Base-by-base conservation (phyloP, 2,797 vertebrate species). In the Cheirogaleus major region DNA sequence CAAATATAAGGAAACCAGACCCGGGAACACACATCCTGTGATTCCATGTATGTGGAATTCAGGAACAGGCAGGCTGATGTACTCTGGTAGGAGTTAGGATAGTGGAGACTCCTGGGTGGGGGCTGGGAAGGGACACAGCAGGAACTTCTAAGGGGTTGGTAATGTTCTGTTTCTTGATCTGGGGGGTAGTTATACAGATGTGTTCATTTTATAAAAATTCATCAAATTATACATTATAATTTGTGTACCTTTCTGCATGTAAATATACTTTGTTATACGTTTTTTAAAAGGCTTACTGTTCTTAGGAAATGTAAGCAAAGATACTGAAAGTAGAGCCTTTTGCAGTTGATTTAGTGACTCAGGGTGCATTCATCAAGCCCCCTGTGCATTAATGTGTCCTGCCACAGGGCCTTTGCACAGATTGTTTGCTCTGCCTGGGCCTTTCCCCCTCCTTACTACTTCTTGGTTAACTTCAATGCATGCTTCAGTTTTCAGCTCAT, bases 91-190 rank as follows among this genome's bases (percentile, higher is more conserved):
- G 43, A 50, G 57, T 50, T 25, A 48, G 38, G 35, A 48, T 9
- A 41, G 65, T 1, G 0, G 7, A 61, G 8, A 13, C 30, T 2
- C 59, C 41, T 5, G 70, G 52, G 8, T 57, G 1, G 17, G 2
- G 10, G 3, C 17, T 25, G 9, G 13, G n/a, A n/a, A 5, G 22
- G n/a, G 9, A 0, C n/a, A 50, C 14, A 9, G 2, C 4, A 0
- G 72, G 35, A n/a, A 20, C 45, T 85, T 87, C 38, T n/a, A 69
- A 48, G 17, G 11, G 48, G 4, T 59, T 20, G 13, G 22, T 27
- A 11, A 55, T 7, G 9, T 25, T 43, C 25, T 48, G 1, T 59
- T 48, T 92, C 63, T 88, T 88, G 57, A 59, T 70, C 48, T 67
- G n/a, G 50, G 38, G 48, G 22, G 14, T 63, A 41, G 23, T 78